Percentiles rank a stretch among this genome's conserved stretches.
phyloP scores from a whole-genome alignment of 2,888 invertebrate genomes.

The Fabriciana adippe region DNA sequence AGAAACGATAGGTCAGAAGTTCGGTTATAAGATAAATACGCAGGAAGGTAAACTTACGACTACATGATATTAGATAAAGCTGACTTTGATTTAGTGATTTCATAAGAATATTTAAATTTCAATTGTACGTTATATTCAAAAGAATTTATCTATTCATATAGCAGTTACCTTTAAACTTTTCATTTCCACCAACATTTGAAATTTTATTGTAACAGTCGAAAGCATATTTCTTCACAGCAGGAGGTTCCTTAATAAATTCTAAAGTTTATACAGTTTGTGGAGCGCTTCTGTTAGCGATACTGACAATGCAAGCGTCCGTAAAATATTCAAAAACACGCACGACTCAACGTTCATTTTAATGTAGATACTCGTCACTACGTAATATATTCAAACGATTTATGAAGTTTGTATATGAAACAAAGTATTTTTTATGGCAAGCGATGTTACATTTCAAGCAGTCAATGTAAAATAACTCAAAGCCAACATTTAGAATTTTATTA shows the following conservation, averaged over 20 bases:
- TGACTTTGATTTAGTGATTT: not conserved
- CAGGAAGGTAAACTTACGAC: no score
- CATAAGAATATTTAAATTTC: not conserved
- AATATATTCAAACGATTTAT: not conserved
- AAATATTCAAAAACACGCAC: conserved; percentile 25
- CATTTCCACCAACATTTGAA: conserved; percentile 8
- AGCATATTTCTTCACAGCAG: conserved; percentile 13
- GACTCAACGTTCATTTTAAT: conserved; percentile 7
- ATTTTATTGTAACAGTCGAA: conserved; percentile 19
- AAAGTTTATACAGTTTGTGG: conserved; percentile 11
- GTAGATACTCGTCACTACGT: not conserved
- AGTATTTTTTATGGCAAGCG: not conserved
- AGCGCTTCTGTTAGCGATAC: conserved; percentile 8
- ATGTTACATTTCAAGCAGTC: no score
- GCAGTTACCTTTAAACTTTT: not conserved
- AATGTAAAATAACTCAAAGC: no score
- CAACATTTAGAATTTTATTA: no score
- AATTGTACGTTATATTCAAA: not conserved
- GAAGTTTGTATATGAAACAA: not conserved
- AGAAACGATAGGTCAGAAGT: no score
- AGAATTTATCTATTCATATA: not conserved
- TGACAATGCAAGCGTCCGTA: conserved; percentile 16
- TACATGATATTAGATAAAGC: not conserved
- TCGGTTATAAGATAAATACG: no score
- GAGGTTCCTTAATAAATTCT: conserved; percentile 20